A percentile compares a stretch with the other conserved stretches of the same genome.
Conservation (phyloP, 1,140 invertebrate genomes). For the Scaptomyza pallida region DNA sequence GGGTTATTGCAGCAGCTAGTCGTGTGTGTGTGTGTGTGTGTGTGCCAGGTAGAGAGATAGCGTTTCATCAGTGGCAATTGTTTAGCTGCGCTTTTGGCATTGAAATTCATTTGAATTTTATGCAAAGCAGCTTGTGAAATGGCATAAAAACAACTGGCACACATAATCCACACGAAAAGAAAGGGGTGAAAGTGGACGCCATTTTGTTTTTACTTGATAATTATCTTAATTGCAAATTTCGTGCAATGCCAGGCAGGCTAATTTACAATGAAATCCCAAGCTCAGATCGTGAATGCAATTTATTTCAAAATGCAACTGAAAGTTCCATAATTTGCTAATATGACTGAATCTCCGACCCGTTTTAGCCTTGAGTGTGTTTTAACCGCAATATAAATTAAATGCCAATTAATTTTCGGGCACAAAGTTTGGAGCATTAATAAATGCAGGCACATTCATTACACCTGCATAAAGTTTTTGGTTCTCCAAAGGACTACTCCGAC, state of each 20-base stretch:
- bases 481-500: neutral
- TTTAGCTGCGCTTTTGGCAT: conserved; percentile 76
- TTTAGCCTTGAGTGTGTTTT: conserved; percentile 14
- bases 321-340: conserved; percentile 13
- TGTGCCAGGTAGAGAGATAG: no score
- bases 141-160: conserved; percentile 32
- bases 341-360: neutral
- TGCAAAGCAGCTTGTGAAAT: conserved; percentile 64
- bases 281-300: conserved; percentile 52
- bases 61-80: conserved; percentile 75
- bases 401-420: conserved; percentile 65
- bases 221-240: conserved; percentile 80
- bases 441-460: conserved; percentile 74
- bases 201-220: conserved; percentile 74
- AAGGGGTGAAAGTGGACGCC: conserved; percentile 51
- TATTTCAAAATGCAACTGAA: conserved; percentile 12
- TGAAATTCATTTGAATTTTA: conserved; percentile 78
- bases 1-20: conserved; percentile 19
- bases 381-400: conserved; percentile 73
- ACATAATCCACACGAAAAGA: conserved; percentile 33
- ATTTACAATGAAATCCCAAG: conserved; percentile 73
- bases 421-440: conserved; percentile 74
- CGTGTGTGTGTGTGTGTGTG: no score
- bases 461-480: conserved; percentile 56
- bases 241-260: conserved; percentile 30